A percentile compares a stretch with the other conserved stretches of the same genome.
phyloP scores from a whole-genome alignment of 2,113 vertebrate species.

The Progne subis region DNA sequence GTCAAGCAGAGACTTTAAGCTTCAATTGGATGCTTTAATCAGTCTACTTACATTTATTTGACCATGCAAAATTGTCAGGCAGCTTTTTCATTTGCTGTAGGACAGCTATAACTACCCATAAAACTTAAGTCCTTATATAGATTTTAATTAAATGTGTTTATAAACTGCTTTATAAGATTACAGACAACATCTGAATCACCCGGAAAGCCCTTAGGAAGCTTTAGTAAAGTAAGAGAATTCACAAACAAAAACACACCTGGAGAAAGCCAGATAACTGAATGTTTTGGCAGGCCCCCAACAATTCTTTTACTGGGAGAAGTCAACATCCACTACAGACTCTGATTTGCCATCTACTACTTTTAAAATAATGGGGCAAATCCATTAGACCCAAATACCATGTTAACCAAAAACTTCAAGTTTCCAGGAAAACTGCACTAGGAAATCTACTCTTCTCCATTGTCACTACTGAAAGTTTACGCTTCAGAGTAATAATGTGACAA shows the following conservation, averaged over 20 bases:
- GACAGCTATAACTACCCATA: background rate
- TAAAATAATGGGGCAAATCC: background rate
- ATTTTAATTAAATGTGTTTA: slow-evolving; percentile 39
- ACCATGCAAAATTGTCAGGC: background rate
- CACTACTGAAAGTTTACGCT: background rate
- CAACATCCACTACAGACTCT: background rate
- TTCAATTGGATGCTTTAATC: background rate
- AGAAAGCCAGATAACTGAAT: background rate
- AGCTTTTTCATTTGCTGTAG: background rate
- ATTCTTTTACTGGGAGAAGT: background rate
- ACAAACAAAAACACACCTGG: slow-evolving; percentile 38
- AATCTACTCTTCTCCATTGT: background rate
- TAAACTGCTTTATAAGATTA: slow-evolving; percentile 7
- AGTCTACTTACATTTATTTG: background rate
- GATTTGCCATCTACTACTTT: background rate
- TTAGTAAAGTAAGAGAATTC: background rate
- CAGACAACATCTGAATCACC: background rate
- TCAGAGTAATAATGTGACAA: background rate
- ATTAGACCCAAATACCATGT: background rate
- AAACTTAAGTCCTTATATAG: background rate
- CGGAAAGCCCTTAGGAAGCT: slow-evolving; percentile 28
- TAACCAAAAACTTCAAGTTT: background rate
- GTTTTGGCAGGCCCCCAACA: background rate
- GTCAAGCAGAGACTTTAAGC: background rate
- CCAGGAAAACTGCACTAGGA: background rate